A percentile compares a stretch with the other conserved stretches of the same genome.
phyloP scores from a whole-genome alignment of 2,113 vertebrate genomes.

The Megaceryle torquata region DNA sequence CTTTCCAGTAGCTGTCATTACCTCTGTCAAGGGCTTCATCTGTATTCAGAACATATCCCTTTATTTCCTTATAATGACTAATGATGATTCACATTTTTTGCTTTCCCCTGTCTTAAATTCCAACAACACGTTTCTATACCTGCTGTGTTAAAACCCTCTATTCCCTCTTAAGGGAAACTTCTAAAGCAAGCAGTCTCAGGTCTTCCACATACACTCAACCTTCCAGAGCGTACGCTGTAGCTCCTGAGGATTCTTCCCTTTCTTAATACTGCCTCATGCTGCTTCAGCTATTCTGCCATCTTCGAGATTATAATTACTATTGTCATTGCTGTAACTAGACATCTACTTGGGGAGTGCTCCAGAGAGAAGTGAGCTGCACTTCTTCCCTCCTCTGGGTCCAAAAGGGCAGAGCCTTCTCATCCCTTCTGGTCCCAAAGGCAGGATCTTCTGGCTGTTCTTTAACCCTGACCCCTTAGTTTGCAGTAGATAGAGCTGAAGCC shows the following conservation, averaged over 20 bases:
- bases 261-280: not conserved
- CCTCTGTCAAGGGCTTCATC: constrained; percentile 19
- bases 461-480: constrained; percentile 16
- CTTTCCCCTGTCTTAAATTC: not conserved
- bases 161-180: not conserved
- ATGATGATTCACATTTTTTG: constrained; percentile 41
- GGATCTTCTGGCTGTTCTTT: constrained; percentile 10
- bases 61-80: constrained; percentile 61
- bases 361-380: not conserved
- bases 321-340: not conserved
- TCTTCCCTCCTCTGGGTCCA: not conserved
- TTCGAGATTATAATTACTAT: constrained; percentile 2
- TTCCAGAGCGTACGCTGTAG: not conserved
- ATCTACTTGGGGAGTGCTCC: not conserved
- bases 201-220: not conserved
- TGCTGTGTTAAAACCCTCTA: not conserved
- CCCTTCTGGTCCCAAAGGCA: not conserved
- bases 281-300: not conserved
- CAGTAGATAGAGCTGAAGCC: not conserved
- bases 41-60: constrained; percentile 21
- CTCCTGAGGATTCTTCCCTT: not conserved
- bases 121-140: not conserved
- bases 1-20: constrained; percentile 45
- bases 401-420: constrained; percentile 12
- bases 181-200: not conserved